Percentiles rank a stretch among this genome's conserved stretches.
Conservation (phyloP, 92 coral and sea anemone species). For the Palythoa caribaeorum region DNA sequence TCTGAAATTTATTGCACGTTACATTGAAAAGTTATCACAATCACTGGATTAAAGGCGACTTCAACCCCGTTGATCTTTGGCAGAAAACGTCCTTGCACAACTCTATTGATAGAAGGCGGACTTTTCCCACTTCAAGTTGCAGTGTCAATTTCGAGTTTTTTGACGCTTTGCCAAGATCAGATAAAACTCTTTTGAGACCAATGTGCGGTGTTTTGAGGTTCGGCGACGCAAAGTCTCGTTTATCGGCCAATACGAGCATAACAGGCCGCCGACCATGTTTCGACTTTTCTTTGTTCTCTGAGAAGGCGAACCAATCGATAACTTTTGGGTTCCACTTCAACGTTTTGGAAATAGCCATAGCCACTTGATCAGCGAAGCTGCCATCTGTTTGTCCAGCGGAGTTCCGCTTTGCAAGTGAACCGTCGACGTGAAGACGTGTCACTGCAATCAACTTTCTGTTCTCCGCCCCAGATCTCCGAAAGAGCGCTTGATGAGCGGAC, state of each 20-base stretch:
- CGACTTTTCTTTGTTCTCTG: not conserved
- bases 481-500: conserved; percentile 17
- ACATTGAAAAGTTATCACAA: not conserved
- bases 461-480: not conserved
- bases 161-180: not conserved
- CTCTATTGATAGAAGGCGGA: conserved; percentile 2
- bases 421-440: conserved; percentile 14
- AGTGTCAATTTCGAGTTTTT: not conserved
- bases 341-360: conserved; percentile 1
- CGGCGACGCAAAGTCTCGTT: not conserved
- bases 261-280: not conserved
- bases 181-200: not conserved
- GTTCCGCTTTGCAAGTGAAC: not conserved
- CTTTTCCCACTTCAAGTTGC: not conserved
- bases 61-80: not conserved
- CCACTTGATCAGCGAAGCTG: conserved; percentile 29
- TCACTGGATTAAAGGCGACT: not conserved
- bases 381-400: conserved; percentile 7
- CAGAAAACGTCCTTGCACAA: conserved; percentile 16
- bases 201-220: not conserved
- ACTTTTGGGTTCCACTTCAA: conserved; percentile 21
- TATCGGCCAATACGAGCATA: conserved; percentile 35
- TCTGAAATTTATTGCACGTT: not conserved
- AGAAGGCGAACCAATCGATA: conserved; percentile 23
- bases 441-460: conserved; percentile 14